These are phyloP conservation scores for Galaxias olidus DNA, from an alignment of 2,797 vertebrate genomes.

Conservation along the genomic window DNA sequence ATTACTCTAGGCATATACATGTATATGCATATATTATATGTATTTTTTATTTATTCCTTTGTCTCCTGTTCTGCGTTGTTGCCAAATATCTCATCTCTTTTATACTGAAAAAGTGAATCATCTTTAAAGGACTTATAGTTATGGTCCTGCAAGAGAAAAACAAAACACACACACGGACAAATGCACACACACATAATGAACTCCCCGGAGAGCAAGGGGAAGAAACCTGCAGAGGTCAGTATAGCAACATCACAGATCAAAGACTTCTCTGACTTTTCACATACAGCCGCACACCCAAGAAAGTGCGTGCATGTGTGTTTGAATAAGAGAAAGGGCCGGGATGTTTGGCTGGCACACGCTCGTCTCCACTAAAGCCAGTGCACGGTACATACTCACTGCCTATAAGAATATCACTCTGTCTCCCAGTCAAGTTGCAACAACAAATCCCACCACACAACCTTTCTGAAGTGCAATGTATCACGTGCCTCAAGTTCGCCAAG, in stretches of 20 bases:
- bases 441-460: too few species aligned
- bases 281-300: background rate
- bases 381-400: too few species aligned
- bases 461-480: background rate
- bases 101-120: too few species aligned
- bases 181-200: background rate
- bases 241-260: constrained; percentile 78
- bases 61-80: background rate
- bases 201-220: constrained; percentile 24
- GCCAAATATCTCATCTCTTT: too few species aligned
- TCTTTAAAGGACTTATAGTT: too few species aligned
- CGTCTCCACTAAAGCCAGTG: too few species aligned
- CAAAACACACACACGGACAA: constrained; percentile 5
- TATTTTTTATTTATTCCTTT: constrained; percentile 36
- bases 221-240: constrained; percentile 88
- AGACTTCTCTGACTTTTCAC: constrained; percentile 35
- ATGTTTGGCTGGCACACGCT: too few species aligned
- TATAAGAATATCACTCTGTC: too few species aligned
- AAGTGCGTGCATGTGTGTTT: background rate
- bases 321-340: too few species aligned
- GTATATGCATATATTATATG: constrained; percentile 31
- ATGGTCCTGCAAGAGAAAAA: background rate
- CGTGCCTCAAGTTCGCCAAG: constrained; percentile 10
- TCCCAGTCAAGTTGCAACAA: too few species aligned
- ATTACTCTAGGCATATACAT: background rate